phyloP scores from a whole-genome alignment of 2,113 vertebrate species.

The Rousettus leschenaultii region DNA sequence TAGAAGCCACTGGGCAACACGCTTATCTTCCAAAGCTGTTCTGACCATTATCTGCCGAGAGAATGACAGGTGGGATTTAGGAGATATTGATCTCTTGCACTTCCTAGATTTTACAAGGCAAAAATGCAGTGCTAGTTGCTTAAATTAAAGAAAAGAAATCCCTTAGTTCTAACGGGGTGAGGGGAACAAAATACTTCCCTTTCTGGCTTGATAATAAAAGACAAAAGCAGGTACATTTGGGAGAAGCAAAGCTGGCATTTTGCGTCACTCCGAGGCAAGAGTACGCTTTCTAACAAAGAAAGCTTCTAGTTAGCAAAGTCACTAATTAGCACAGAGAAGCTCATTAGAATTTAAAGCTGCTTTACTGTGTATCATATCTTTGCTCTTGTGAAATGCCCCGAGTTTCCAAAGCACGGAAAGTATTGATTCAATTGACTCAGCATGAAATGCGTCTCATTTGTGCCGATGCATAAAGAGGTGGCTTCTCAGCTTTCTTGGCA shows the following conservation, averaged over 20 bases:
- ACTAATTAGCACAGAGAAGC: constrained; percentile 14
- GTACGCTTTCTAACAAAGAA: constrained; percentile 63
- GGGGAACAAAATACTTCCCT: not conserved
- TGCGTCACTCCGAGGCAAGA: not conserved
- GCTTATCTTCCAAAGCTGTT: not conserved
- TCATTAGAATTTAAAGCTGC: not conserved
- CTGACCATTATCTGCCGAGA: not conserved
- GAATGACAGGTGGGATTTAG: constrained; percentile 43
- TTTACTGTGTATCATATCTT: not conserved
- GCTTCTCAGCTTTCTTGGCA: not conserved
- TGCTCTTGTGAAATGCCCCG: constrained; percentile 16
- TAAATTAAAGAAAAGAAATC: not conserved
- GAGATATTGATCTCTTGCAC: constrained; percentile 48
- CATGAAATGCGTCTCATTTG: not conserved
- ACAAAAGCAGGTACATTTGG: not conserved
- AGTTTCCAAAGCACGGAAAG: constrained; percentile 58
- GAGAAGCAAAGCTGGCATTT: not conserved
- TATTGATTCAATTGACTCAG: constrained; percentile 68
- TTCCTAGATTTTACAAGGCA: constrained; percentile 42
- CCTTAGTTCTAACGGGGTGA: not conserved
- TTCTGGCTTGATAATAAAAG: not conserved
- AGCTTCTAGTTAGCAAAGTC: constrained; percentile 46
- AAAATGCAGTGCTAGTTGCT: not conserved
- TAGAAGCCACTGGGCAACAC: not conserved
- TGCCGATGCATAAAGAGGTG: not conserved